A percentile compares a stretch with the other conserved stretches of the same genome.
Evolutionary conservation across 2,113 vertebrate genomes (phyloP).

Genomic region (Emydocephalus ijimae): DNA sequence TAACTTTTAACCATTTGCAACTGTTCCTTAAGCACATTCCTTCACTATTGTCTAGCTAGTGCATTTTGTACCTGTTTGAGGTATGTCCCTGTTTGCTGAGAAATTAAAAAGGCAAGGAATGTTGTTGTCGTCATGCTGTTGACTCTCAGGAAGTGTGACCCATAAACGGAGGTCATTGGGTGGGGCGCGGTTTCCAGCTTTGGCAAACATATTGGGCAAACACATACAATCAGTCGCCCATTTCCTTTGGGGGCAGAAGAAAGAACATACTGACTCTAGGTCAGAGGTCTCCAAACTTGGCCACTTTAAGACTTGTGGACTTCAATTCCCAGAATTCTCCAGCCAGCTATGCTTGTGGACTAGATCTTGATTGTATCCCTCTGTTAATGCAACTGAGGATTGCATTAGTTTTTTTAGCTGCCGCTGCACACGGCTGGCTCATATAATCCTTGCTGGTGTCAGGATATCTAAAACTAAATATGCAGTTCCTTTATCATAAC

Average conservation of each 20-base stretch:
- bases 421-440: too few species aligned
- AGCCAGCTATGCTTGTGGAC: too few species aligned
- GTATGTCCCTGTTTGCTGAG: not conserved
- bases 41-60: not conserved
- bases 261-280: not conserved
- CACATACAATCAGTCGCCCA: not conserved
- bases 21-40: not conserved
- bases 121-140: not conserved
- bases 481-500: too few species aligned
- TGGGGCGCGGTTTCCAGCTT: not conserved
- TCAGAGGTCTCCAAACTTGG: too few species aligned
- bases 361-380: too few species aligned
- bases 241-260: not conserved
- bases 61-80: not conserved
- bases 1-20: not conserved
- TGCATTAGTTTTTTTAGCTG: too few species aligned
- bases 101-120: not conserved
- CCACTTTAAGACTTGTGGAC: too few species aligned
- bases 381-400: too few species aligned
- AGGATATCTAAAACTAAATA: too few species aligned
- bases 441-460: too few species aligned
- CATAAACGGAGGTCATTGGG: not conserved
- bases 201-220: not conserved
- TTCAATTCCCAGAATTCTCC: too few species aligned
- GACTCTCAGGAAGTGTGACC: not conserved